Conservation (phyloP, 2,113 vertebrate species). For the Vicugna pacos region DNA sequence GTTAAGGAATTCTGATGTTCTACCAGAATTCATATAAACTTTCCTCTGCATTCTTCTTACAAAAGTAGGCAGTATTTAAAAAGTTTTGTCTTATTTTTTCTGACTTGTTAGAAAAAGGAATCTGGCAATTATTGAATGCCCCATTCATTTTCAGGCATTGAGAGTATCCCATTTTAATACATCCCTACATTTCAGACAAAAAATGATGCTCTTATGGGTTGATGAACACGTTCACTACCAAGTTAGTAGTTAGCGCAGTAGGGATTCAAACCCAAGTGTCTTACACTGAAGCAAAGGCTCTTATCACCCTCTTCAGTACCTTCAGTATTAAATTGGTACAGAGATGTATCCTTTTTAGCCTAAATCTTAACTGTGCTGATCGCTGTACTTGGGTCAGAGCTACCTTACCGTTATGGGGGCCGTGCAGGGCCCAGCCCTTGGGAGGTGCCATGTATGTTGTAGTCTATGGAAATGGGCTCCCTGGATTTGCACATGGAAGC, state of each 20-base stretch:
- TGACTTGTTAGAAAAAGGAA: neutral
- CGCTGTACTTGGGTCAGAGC: neutral
- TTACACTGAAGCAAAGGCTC: neutral
- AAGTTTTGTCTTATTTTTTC: neutral
- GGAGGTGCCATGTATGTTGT: neutral
- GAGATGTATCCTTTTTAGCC: neutral
- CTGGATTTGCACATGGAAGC: neutral
- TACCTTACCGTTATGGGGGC: neutral
- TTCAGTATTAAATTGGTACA: neutral
- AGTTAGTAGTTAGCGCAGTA: neutral
- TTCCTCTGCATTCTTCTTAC: neutral
- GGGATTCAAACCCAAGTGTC: neutral
- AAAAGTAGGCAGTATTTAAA: neutral
- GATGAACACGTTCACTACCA: neutral
- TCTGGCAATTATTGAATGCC: neutral
- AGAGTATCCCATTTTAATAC: neutral
- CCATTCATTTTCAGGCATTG: neutral
- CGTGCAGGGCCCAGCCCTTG: rapidly evolving
- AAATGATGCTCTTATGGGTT: neutral
- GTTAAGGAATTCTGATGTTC: neutral
- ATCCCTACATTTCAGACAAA: neutral
- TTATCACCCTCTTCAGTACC: neutral
- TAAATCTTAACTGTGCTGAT: neutral
- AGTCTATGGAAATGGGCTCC: neutral
- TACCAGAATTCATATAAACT: neutral